These are phyloP conservation scores for Pectinophora gossypiella DNA, from an alignment of 1,140 invertebrate genomes.

Conservation along the genomic window DNA sequence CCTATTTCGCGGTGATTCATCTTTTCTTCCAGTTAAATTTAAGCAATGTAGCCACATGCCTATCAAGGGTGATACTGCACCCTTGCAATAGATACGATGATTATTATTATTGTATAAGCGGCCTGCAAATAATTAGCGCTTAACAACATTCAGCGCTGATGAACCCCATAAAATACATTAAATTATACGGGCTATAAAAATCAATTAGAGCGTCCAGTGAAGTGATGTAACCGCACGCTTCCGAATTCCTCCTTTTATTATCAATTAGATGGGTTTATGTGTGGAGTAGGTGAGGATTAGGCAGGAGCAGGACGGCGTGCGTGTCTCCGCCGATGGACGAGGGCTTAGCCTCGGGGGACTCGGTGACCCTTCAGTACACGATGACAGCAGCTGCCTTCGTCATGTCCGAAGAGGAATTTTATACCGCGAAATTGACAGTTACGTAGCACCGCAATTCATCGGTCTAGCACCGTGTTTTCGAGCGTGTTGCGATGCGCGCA, in stretches of 20 bases:
- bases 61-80: no score
- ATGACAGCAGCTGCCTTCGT: slow-evolving; percentile 66
- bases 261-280: slow-evolving; percentile 71
- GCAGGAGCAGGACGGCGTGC: slow-evolving; percentile 45
- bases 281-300: slow-evolving; percentile 63
- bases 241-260: slow-evolving; percentile 64
- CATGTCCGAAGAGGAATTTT: slow-evolving; percentile 58
- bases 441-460: slow-evolving; percentile 48
- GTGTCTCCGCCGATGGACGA: slow-evolving; percentile 42
- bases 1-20: no score
- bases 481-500: slow-evolving; percentile 35
- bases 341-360: slow-evolving; percentile 60
- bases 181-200: slow-evolving; percentile 55
- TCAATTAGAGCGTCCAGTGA: slow-evolving; percentile 52
- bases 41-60: no score
- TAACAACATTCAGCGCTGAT: slow-evolving; percentile 49
- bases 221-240: slow-evolving; percentile 64
- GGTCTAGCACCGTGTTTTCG: slow-evolving; percentile 33
- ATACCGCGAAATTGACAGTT: slow-evolving; percentile 65
- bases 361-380: slow-evolving; percentile 47
- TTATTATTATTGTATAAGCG: slow-evolving; percentile 25
- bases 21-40: no score
- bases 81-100: slow-evolving; percentile 17
- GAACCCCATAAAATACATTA: slow-evolving; percentile 37
- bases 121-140: slow-evolving; percentile 42